Percentiles rank a stretch among this genome's conserved stretches.
Evolutionary conservation across 2,888 invertebrate species (phyloP).

Genomic region (Drosophila birchii): DNA sequence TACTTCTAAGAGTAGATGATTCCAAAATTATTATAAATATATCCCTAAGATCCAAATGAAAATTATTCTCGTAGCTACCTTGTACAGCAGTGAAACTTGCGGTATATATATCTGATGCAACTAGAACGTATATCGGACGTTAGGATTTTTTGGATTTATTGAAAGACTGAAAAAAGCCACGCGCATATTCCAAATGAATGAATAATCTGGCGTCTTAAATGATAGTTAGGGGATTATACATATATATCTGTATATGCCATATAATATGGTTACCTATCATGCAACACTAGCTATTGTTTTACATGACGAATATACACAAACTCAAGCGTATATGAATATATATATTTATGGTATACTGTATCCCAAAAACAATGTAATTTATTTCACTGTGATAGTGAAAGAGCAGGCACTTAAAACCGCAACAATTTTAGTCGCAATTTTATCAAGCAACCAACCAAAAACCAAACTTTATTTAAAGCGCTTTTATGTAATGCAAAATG

Average conservation of each 20-base stretch:
- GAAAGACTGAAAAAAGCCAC: constrained; percentile 69
- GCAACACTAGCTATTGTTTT: constrained; percentile 71
- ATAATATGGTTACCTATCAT: constrained; percentile 50
- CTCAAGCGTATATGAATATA: constrained; percentile 12
- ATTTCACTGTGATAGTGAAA: constrained; percentile 73
- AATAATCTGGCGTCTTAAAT: constrained; percentile 62
- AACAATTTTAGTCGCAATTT: constrained; percentile 59
- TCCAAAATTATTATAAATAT: constrained; percentile 2
- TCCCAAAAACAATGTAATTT: constrained; percentile 58
- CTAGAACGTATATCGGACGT: constrained; percentile 55
- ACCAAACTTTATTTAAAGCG: constrained; percentile 47
- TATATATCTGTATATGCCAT: constrained; percentile 43
- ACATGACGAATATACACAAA: constrained; percentile 26
- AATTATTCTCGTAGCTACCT: constrained; percentile 9
- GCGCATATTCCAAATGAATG: constrained; percentile 61
- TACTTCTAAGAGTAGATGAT: constrained; percentile 28
- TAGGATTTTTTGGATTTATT: constrained; percentile 66
- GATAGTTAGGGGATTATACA: constrained; percentile 53
- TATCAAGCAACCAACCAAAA: constrained; percentile 38
- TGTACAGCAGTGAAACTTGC: constrained; percentile 16
- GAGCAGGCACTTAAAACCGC: constrained; percentile 57
- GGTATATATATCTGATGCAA: constrained; percentile 9
- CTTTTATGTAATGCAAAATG: constrained; percentile 67
- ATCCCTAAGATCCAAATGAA: constrained; percentile 11
- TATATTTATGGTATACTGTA: constrained; percentile 46